Percentiles rank a stretch among this genome's conserved stretches.
Conservation (phyloP, 2,113 vertebrate genomes). For the Crotalus helleri region DNA sequence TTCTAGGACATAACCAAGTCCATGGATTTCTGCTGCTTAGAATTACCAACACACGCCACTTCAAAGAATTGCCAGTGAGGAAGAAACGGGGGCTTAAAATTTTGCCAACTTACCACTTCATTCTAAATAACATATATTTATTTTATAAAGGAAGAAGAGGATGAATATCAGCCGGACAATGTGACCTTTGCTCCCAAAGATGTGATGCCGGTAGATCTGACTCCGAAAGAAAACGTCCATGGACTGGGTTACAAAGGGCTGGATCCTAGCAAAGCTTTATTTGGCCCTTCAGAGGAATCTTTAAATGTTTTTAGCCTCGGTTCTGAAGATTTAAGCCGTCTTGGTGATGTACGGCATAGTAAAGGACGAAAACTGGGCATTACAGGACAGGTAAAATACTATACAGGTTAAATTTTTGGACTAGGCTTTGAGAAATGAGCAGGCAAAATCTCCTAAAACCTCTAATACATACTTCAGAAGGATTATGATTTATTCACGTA, state of each 20-base stretch:
- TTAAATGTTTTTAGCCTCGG: constrained; percentile 74
- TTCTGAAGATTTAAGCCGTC: constrained; percentile 71
- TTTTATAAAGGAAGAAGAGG: constrained; percentile 75
- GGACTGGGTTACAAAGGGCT: constrained; percentile 91
- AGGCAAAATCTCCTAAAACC: neutral
- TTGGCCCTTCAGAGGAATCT: constrained; percentile 66
- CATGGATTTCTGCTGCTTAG: neutral
- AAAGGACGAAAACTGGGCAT: constrained; percentile 81
- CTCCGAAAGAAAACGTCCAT: constrained; percentile 78
- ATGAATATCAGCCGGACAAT: constrained; percentile 84
- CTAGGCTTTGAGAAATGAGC: neutral
- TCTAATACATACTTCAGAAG: neutral
- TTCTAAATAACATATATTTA: neutral
- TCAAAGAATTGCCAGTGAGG: neutral
- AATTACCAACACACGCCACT: neutral
- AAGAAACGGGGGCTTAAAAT: neutral
- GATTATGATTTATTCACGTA: neutral
- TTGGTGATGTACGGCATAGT: constrained; percentile 66
- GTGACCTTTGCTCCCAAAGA: constrained; percentile 95
- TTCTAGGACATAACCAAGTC: neutral
- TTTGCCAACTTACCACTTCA: neutral
- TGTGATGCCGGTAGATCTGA: constrained; percentile 84
- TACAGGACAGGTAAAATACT: constrained; percentile 80
- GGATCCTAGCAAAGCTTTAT: constrained; percentile 82
- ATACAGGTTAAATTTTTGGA: neutral